Evolutionary conservation across 2,113 vertebrate species (phyloP), one percentile per base, ranked within the genome.

Genomic region (Nymphicus hollandicus): DNA sequence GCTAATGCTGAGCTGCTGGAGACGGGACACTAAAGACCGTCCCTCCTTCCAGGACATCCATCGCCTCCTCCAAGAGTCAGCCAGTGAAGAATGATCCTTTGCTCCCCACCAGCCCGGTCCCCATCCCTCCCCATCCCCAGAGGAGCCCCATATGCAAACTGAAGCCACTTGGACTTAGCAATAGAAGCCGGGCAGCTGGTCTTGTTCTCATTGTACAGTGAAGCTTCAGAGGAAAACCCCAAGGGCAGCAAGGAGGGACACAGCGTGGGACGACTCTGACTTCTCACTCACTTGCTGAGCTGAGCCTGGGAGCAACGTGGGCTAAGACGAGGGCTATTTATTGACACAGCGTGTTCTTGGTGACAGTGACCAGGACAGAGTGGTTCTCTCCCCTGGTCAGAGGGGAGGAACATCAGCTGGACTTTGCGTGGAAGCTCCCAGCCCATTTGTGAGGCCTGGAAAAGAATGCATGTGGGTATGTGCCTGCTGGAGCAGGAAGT

Each of bases 1-100:
- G 93, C 97, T 99, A 93, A 99, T 99, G 99, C 98, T 99, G 81
- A 99, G 98, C 96, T 99, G 99, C 97, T 99, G 99, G 99, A 98
- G 97, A 97, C 98, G 99, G 93, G 99, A 99, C n/a, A 98, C 99
- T 88, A 99, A 99, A 96, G 98, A 99, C 46, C 98, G 99, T 24
- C 99, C 99, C 17, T 98, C 98, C n/a, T 99, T 99, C 97, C 98
- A 99, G 95, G 99, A 99, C 61, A 99, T 99, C 77, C 98, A 99
- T 81, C 83, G 93, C 85, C 97, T 98, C 28, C 98, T 99, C 82
- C 98, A 98, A 65, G 98, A 98, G 89, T 97, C 93, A 76, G 89
- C 89, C 82, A 88, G 87, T 35, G 98, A 98, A 33, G 97, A 98
- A 66, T 98, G 97, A 98, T 25, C 72, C 68, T n/a, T 12, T 76